Conservation (phyloP, 2,113 vertebrate genomes). For the Ibidorhyncha struthersii region DNA sequence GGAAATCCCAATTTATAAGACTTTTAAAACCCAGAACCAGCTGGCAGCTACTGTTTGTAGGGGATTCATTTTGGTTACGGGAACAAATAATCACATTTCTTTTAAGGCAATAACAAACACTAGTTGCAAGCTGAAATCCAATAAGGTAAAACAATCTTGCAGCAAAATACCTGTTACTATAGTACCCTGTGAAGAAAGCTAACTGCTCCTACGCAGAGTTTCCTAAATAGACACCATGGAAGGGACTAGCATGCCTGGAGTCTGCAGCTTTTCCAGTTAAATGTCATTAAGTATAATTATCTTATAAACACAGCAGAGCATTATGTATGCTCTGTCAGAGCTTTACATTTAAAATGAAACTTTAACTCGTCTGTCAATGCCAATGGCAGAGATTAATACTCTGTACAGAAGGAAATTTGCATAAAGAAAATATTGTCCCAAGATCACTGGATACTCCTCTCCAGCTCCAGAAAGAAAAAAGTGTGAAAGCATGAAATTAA, state of each 20-base stretch:
- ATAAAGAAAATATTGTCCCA: slow-evolving; percentile 40
- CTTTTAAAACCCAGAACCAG: not conserved
- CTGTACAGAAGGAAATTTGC: not conserved
- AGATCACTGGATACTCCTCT: not conserved
- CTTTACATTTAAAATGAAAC: slow-evolving; percentile 6
- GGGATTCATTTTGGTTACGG: not conserved
- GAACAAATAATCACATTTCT: not conserved
- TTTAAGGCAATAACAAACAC: not conserved
- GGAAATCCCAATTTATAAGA: not conserved
- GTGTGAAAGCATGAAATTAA: not conserved
- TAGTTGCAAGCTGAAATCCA: not conserved
- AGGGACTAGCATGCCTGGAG: not conserved
- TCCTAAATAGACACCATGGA: not conserved
- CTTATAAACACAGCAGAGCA: not conserved
- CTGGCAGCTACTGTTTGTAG: slow-evolving; percentile 4
- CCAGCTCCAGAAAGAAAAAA: not conserved
- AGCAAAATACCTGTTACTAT: not conserved
- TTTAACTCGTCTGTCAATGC: not conserved
- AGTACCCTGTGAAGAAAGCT: not conserved
- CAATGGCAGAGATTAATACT: not conserved
- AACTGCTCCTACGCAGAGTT: not conserved
- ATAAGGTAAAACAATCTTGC: not conserved
- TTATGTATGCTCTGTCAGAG: not conserved
- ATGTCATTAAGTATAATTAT: not conserved
- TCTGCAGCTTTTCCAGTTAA: not conserved